Base-by-base conservation (phyloP, 2,113 vertebrate genomes). In the Sialia sialis region DNA sequence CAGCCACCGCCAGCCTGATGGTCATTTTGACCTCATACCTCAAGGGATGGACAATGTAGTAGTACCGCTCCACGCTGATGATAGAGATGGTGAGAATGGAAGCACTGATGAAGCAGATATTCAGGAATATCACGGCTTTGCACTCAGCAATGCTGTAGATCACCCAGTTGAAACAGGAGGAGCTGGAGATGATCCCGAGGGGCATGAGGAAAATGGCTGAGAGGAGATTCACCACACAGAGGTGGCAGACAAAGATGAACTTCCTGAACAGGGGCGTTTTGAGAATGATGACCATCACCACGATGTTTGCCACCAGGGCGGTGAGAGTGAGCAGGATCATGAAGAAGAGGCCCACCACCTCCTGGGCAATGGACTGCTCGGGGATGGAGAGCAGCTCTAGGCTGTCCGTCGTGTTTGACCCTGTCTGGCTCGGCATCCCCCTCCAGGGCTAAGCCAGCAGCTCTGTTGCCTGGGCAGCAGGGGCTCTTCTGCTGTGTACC, bases 61-160 rank as follows among this genome's bases (percentile, higher is more conserved):
- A 99, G 96, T 98, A 99, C 34, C 99, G 97, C 93, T 99, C 99
- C n/a, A 99, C 97, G 0, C 98, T 99, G 94, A 99, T 99, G 56
- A 98, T 97, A 3, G 98, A 98, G 95, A 99, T 97, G 56, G 99
- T 99, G 63, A 99, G 98, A 77, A 99, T 99, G 63, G 99, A 99
- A 59, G 99, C 98, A 5, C 98, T 98, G 58, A 99, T 98, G 95
- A 99, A 98, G 68, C 98, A 97, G 5, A 98, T 97, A 2, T 99
- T 99, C 49, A 99, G 97, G 97, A 99, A 99, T 72, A 99, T 97
- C 36, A 98, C 98, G 3, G 98, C 96, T 89, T 98, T 97, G 96
- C 99, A 99, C 69, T 98, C 98, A 2, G 98, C 95, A 23, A 98
- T 96, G 18, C 98, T 99, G 91, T 99, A 98, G 70, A 95, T 97